Evolutionary conservation across 2,888 invertebrate species (phyloP).

Genomic region (Oscheius onirici): DNA sequence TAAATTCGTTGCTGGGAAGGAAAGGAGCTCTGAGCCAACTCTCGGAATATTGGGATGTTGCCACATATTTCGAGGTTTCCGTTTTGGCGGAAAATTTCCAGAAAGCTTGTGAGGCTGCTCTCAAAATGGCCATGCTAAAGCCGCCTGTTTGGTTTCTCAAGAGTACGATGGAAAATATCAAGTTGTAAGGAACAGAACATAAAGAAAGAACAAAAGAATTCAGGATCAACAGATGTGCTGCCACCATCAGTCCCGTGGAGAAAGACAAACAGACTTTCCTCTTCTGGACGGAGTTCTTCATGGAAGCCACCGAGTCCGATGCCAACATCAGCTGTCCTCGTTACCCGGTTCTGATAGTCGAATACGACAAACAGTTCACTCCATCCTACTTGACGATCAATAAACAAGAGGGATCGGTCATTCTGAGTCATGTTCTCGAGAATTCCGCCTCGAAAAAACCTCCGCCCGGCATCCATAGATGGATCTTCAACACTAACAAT

Average conservation of each 20-base stretch:
- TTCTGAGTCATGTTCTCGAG: slow-evolving; percentile 81
- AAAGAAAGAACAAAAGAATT: slow-evolving; percentile 96
- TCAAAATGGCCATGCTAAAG: slow-evolving; percentile 76
- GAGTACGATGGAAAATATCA: slow-evolving; percentile 94
- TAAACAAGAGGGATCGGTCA: slow-evolving; percentile 90
- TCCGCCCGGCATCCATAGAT: slow-evolving; percentile 76
- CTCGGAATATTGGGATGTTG: slow-evolving; percentile 98
- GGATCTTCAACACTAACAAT: slow-evolving; percentile 89
- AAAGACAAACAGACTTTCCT: slow-evolving; percentile 60
- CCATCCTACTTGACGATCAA: slow-evolving; percentile 96
- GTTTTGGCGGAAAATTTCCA: slow-evolving; percentile 95
- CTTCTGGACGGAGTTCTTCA: slow-evolving; percentile 85
- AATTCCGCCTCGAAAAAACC: slow-evolving; percentile 64
- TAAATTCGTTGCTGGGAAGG: slow-evolving; percentile 96
- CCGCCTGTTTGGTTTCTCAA: slow-evolving; percentile 79
- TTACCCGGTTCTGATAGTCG: slow-evolving; percentile 79
- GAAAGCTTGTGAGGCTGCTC: slow-evolving; percentile 94
- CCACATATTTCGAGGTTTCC: slow-evolving; percentile 79
- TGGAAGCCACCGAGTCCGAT: slow-evolving; percentile 85
- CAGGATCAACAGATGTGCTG: slow-evolving; percentile 83
- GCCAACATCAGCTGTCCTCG: slow-evolving; percentile 76
- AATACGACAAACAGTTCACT: slow-evolving; percentile 87
- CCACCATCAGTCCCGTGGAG: slow-evolving; percentile 59
- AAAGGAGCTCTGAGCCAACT: slow-evolving; percentile 92
- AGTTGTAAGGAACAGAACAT: slow-evolving; percentile 82